Evolutionary conservation across 2,797 vertebrate genomes (phyloP), one percentile per base, ranked within the genome.

Genomic region (Staurois parvus): DNA sequence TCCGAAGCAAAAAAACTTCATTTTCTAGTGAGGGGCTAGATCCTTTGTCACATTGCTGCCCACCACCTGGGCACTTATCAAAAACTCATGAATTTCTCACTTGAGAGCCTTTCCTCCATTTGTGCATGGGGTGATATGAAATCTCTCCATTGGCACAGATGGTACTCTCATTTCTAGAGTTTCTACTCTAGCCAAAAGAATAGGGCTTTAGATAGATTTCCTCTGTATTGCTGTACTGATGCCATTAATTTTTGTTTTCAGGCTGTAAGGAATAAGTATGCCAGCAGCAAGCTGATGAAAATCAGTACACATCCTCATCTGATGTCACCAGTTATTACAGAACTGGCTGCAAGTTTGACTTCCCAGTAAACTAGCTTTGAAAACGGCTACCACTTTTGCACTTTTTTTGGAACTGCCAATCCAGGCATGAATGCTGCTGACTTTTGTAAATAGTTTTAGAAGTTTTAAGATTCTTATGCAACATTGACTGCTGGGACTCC

Each of bases 231-330:
- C 6, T 37, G 34, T 37, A 37, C 34, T 37, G 9, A 37, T 32
- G 32, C 32, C 32, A 1, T 29, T 34, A 17, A 2, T 72, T 72
- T 67, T 69, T 17, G n/a, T 73, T 81, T 52, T 1, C 91, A 99
- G 98, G 95, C 97, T 2, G 85, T 98, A 77, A 97, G 91, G 93
- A 97, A 93, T 85, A 99, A 99, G 82, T 99, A 98, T 40, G 94
- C 96, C 0, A 97, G 96, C 91, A 93, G 92, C 88, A 96, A 93
- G 66, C 94, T 98, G 52, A 91, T 98, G 95, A 94, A 91, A 88
- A 94, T 98, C 90, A 97, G 97, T 91, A 94, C 94, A 0, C 87
- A 96, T 5, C 94, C 96, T 78, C 95, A 97, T 85, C 94, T 99
- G 48, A 94, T 91, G 79, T 90, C 95, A 0, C 28, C 89, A 0